Conservation (phyloP, 1,140 invertebrate species). For the Andricus grossulariae region DNA sequence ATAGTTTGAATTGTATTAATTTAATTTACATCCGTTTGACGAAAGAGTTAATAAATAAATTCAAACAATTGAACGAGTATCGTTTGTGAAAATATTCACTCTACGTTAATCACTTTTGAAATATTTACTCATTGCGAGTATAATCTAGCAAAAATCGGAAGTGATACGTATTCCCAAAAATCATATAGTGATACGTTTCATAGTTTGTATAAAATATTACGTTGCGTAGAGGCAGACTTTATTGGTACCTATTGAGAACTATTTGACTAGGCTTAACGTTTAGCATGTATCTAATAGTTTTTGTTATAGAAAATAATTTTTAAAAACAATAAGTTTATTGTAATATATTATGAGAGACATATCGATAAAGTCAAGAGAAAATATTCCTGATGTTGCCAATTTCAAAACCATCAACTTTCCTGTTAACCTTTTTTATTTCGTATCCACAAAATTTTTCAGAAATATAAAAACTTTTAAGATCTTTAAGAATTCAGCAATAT, state of each 20-base stretch:
- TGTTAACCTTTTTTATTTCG: neutral
- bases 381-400: neutral
- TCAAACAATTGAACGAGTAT: too few species aligned
- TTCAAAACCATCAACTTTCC: neutral
- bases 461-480: neutral
- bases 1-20: too few species aligned
- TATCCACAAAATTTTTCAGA: neutral
- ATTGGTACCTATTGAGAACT: constrained; percentile 20
- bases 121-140: too few species aligned
- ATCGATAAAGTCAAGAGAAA: constrained; percentile 13
- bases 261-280: constrained; percentile 17
- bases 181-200: constrained; percentile 9
- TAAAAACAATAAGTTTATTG: constrained; percentile 17
- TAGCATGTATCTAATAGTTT: constrained; percentile 28
- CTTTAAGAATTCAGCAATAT: neutral
- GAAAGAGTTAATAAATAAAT: too few species aligned
- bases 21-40: too few species aligned
- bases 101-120: too few species aligned
- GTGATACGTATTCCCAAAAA: constrained; percentile 23
- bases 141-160: neutral
- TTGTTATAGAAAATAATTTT: constrained; percentile 30
- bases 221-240: constrained; percentile 24
- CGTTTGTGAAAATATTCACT: too few species aligned
- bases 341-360: constrained; percentile 31
- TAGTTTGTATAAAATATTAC: constrained; percentile 32